A percentile compares a stretch with the other conserved stretches of the same genome.
Evolutionary conservation across 2,888 invertebrate genomes (phyloP).

Genomic region (Polyommatus icarus): DNA sequence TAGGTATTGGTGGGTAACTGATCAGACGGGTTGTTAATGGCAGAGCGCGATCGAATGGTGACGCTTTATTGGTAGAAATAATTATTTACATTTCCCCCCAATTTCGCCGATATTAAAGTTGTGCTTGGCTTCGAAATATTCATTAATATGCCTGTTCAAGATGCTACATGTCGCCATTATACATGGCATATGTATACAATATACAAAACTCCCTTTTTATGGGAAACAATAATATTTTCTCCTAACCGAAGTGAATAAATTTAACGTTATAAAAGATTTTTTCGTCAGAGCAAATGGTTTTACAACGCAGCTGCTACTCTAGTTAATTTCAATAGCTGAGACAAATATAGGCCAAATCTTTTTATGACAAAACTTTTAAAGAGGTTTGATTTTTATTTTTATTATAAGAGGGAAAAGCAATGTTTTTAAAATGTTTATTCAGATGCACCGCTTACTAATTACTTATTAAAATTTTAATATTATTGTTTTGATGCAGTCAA

Average conservation of each 20-base stretch:
- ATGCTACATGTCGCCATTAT: neutral
- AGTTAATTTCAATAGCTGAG: slow-evolving; percentile 43
- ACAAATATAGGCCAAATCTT: slow-evolving; percentile 41
- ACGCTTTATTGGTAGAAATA: neutral
- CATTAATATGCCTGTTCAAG: neutral
- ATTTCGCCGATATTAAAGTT: neutral
- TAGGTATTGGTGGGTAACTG: no score
- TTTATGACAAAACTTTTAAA: slow-evolving; percentile 38
- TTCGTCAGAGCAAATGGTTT: slow-evolving; percentile 26
- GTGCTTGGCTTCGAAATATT: neutral
- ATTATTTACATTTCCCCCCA: no score
- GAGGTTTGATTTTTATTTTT: slow-evolving; percentile 30
- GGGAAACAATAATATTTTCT: neutral
- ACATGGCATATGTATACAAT: neutral
- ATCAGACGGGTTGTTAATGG: no score
- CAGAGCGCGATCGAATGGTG: neutral
- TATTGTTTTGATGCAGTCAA: neutral
- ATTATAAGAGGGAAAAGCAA: neutral
- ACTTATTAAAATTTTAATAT: neutral
- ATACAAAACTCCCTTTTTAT: neutral
- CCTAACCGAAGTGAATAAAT: neutral
- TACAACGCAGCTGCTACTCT: slow-evolving; percentile 41
- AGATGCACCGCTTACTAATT: no score
- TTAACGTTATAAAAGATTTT: slow-evolving; percentile 23
- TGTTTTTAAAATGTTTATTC: neutral